Evolutionary conservation across 2,888 invertebrate genomes (phyloP), one percentile per base, ranked within the genome.

Genomic region (Drosophila pseudotalamancana): DNA sequence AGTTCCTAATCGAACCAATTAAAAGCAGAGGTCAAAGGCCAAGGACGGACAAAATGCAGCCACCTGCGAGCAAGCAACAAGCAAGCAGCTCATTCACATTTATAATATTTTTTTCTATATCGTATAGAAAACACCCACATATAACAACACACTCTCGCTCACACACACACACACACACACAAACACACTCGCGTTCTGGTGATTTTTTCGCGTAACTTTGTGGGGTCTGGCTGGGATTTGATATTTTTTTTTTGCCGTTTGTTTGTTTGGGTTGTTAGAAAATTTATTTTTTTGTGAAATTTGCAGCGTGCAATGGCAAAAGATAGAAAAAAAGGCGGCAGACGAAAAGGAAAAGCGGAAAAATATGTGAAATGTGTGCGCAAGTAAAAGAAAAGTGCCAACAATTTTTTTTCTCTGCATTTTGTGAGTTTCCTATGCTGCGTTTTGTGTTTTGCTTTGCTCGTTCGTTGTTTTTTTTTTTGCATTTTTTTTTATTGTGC

Each of bases 251-350:
- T 77, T 72, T 66, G 79, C 71, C 64, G 63, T 86, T 79, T 86
- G 83, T 85, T 87, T 83, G 86, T 83, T 85, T 85, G 77, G 85
- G 77, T 76, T 87, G 87, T 85, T 87, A 85, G 85, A 87, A 85
- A 85, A 87, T 84, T 85, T 87, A 87, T 85, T 83, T 83, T n/a
- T 86, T 77, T 82, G 82, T 65, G 72, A 74, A 81, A 77, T 77
- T 77, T 72, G 61, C 72, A 72, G 55, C 48, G 45, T 35, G 27
- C 32, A 25, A 51, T 32, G 56, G 35, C 31, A 25, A 48, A 48
- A 55, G 54, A 60, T 46, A 61, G 14, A 1, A 21, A 55, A 46
- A 57, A 61, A 59, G 42, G 40, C 39, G 34, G 27, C 40, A 67
- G 71, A 48, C 61, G 68, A 72, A 75, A 76, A 75, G 64, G 72